These are phyloP conservation scores for Spialia ferax DNA, from an alignment of 2,888 invertebrate genomes.

Conservation along the genomic window DNA sequence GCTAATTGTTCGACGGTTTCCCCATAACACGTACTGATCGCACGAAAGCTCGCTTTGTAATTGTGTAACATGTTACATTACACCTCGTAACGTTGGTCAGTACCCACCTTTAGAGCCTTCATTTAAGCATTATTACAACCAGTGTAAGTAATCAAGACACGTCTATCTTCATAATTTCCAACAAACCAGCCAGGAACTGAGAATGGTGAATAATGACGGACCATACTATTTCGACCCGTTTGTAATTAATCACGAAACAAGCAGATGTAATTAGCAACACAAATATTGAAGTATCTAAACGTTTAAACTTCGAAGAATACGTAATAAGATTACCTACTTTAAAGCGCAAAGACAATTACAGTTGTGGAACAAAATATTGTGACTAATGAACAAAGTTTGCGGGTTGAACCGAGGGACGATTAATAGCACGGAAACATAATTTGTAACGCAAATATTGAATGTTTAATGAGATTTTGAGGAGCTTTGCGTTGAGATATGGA, in stretches of 20 bases:
- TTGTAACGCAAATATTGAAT: not conserved
- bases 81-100: too few species aligned
- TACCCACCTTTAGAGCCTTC: too few species aligned
- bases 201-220: slow-evolving; percentile 7
- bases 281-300: slow-evolving; percentile 3
- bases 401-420: slow-evolving; percentile 3
- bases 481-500: not conserved
- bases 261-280: slow-evolving; percentile 6
- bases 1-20: too few species aligned
- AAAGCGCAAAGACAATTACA: slow-evolving; percentile 9
- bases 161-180: not conserved
- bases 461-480: not conserved
- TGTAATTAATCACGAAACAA: not conserved
- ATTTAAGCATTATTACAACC: not conserved
- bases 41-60: too few species aligned
- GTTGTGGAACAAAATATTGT: slow-evolving; percentile 18
- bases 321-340: not conserved
- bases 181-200: not conserved
- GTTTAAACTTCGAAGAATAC: slow-evolving; percentile 1
- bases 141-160: not conserved
- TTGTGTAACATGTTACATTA: too few species aligned
- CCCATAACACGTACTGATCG: too few species aligned
- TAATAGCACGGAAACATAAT: not conserved
- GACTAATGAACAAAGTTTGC: slow-evolving; percentile 18
- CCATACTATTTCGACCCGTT: slow-evolving; percentile 2